These are phyloP conservation scores for Trichopria drosophilae DNA, from an alignment of 2,888 invertebrate species.

Conservation along the genomic window DNA sequence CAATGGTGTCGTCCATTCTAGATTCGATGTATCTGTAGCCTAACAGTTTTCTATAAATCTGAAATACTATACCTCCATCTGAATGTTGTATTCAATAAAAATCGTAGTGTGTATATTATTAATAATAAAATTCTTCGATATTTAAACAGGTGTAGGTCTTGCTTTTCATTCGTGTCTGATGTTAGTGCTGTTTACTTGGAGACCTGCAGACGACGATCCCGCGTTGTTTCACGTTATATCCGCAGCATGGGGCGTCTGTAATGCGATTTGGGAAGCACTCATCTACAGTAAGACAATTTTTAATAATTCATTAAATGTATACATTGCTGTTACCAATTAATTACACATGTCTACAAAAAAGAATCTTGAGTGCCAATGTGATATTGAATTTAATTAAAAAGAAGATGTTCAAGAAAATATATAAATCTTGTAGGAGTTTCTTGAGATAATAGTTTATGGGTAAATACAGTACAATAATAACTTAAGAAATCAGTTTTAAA, in stretches of 20 bases:
- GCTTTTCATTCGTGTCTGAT: slow-evolving; percentile 79
- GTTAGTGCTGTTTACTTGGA: slow-evolving; percentile 76
- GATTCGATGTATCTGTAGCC: not conserved
- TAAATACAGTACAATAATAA: too few species aligned
- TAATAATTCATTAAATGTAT: not conserved
- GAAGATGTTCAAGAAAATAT: not conserved
- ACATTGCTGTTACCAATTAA: not conserved
- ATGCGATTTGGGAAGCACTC: slow-evolving; percentile 80
- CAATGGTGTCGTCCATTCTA: not conserved
- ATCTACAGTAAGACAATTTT: slow-evolving; percentile 51
- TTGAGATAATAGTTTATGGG: too few species aligned
- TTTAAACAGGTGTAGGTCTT: slow-evolving; percentile 70
- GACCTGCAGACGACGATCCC: slow-evolving; percentile 78
- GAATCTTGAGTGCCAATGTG: not conserved
- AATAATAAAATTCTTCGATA: not conserved
- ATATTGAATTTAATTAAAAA: not conserved
- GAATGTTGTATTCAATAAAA: too few species aligned
- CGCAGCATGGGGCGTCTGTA: slow-evolving; percentile 85
- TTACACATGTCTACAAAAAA: too few species aligned
- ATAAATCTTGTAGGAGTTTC: too few species aligned
- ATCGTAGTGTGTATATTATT: not conserved
- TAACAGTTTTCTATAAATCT: not conserved
- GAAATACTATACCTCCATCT: not conserved
- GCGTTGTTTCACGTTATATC: slow-evolving; percentile 82
- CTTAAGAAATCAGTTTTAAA: too few species aligned